Base-by-base conservation (phyloP, 2,113 vertebrate genomes). In the Eira barbara region DNA sequence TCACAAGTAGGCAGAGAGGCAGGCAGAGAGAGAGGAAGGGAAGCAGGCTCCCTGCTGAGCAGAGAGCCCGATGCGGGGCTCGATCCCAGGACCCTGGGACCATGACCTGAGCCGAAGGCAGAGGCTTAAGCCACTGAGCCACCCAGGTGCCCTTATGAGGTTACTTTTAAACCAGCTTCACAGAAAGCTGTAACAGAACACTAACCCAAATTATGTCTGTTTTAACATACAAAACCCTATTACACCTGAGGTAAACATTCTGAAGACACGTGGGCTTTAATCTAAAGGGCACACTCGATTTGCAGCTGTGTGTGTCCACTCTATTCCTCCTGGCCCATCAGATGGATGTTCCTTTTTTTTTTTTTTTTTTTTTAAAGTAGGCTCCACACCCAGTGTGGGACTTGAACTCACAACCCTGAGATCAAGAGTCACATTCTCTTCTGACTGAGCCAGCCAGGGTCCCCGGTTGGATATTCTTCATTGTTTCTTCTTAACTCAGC, bases 131-230 rank as follows among this genome's bases (percentile, higher is more conserved):
- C n/a, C n/a, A n/a, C n/a, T n/a, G n/a, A n/a, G n/a, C n/a, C n/a
- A n/a, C n/a, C n/a, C n/a, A n/a, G n/a, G n/a, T n/a, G n/a, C n/a
- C n/a, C n/a, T n/a, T 97, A 79, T 90, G 45, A 71, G 74, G 21
- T 92, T 95, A 88, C 82, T 96, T 97, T 95, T 93, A 89, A 94
- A 90, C 52, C 76, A 93, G 15, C 25, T 91, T 85, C 63, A 79
- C 29, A 69, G 91, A 91, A 84, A 96, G 36, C 71, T 47, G 0
- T 97, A 92, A 86, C 52, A 92, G 84, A 97, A 90, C 71, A 11
- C 15, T 29, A 93, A 65, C 17, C 31, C 59, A 85, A 45, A 63
- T 21, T 67, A 2, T 85, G 15, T 79, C 63, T 80, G 27, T 69
- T 69, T 91, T 65, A 59, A 49, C 42, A 74, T 42, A 47, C 42